Evolutionary conservation across 1,140 invertebrate species (phyloP), one percentile per base, ranked within the genome.

Genomic region (Drosophila trapezifrons): DNA sequence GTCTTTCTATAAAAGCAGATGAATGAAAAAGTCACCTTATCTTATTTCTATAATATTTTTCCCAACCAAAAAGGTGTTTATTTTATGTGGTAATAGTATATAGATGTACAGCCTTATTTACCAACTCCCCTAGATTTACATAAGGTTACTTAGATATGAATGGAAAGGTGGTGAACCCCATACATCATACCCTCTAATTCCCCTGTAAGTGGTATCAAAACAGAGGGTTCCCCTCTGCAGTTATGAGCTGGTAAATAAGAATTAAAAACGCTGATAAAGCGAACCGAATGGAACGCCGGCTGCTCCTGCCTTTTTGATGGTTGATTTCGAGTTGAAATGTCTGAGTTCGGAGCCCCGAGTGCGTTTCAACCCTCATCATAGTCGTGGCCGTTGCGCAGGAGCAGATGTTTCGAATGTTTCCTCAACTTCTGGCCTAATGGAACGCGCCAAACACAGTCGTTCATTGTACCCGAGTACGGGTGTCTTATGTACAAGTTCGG

Each of bases 231-330:
- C 57, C 57, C 56, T 52, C 20, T 51, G 47, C 57, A 62, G 59
- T 82, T 86, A 87, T 87, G 84, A 79, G 76, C 77, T 87, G 79
- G 82, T 87, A 86, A 87, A 86, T 78, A 80, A 80, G 62, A 77
- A 87, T 87, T 70, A 79, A 79, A 77, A 87, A 59, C 75, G 84
- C 84, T 87, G 83, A 86, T 86, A 86, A 86, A 86, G 63, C 62
- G 62, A 52, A 49, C 58, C 71, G 40, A 73, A 70, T 54, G 63
- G 13, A 55, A 76, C 25, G 83, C 84, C 84, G 80, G 84, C 84
- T 83, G 84, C 84, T 76, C 51, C 73, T 75, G 63, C 60, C 29
- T 47, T 80, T 60, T 52, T 35, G 57, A 52, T 52, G 45, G 18
- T 54, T 54, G 32, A 54, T 54, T 54, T 37, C 15, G 43, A 35